Evolutionary conservation across 2,113 vertebrate species (phyloP).

Genomic region (Semicossyphus pulcher): DNA sequence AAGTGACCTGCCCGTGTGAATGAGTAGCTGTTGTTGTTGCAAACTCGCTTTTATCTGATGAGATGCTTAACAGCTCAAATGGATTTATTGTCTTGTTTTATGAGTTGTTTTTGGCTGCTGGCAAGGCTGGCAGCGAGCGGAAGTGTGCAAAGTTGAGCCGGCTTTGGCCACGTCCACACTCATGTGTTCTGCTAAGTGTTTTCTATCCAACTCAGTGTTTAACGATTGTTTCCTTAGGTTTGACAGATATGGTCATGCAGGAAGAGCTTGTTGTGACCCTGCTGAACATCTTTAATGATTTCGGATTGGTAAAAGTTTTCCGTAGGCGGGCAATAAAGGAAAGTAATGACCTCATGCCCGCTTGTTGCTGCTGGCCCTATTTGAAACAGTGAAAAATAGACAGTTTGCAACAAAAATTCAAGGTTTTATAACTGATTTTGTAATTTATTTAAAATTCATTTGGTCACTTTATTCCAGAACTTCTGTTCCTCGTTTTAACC

Average conservation of each 20-base stretch:
- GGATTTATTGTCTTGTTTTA: constrained; percentile 53
- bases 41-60: constrained; percentile 42
- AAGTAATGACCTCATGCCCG: neutral
- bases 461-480: no score
- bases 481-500: no score
- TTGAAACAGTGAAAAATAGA: neutral
- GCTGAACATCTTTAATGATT: neutral
- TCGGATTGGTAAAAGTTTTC: neutral
- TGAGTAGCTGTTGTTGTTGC: constrained; percentile 42
- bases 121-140: neutral
- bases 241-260: neutral
- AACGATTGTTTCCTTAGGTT: neutral
- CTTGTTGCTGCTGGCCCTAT: neutral
- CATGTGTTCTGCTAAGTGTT: neutral
- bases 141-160: constrained; percentile 16
- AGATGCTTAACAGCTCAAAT: constrained; percentile 37
- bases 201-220: neutral
- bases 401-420: no score
- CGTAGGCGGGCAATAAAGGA: neutral
- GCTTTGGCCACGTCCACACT: constrained; percentile 8
- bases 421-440: no score
- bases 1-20: constrained; percentile 3
- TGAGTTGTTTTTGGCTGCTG: constrained; percentile 47
- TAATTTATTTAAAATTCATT: no score
- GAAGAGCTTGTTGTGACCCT: neutral